Conservation (phyloP, 2,113 vertebrate species). For the Paradoxurus hermaphroditus region DNA sequence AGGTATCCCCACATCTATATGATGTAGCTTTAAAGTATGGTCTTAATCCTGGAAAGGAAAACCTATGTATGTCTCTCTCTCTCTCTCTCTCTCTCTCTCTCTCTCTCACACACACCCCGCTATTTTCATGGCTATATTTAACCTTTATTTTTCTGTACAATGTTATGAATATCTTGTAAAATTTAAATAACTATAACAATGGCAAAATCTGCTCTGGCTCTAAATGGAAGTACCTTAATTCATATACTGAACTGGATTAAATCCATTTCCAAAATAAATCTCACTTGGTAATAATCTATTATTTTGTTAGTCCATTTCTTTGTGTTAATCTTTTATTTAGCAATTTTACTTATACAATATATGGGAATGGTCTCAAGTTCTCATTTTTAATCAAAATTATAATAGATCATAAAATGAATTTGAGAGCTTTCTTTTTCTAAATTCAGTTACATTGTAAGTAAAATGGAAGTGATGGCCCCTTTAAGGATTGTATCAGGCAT, state of each 20-base stretch:
- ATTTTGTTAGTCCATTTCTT: neutral
- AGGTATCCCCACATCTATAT: too few species aligned
- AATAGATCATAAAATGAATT: neutral
- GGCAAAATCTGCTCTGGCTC: neutral
- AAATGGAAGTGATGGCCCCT: neutral
- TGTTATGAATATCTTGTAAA: neutral
- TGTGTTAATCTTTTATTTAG: neutral
- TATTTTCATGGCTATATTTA: neutral
- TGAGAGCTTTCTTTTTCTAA: neutral
- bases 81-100: neutral
- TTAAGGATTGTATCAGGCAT: neutral
- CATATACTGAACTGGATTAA: neutral
- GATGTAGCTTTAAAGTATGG: neutral
- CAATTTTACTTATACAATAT: neutral
- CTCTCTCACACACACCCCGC: neutral
- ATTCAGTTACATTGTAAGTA: neutral
- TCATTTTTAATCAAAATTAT: neutral
- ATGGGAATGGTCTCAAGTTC: neutral
- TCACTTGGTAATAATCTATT: neutral
- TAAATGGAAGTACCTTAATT: neutral
- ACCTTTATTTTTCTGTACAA: neutral
- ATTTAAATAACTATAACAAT: neutral
- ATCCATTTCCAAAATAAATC: neutral
- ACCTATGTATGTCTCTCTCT: rapidly evolving
- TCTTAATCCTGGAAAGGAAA: neutral